Conservation (phyloP, 92 coral and sea anemone genomes). For the Palythoa grandiflora region DNA sequence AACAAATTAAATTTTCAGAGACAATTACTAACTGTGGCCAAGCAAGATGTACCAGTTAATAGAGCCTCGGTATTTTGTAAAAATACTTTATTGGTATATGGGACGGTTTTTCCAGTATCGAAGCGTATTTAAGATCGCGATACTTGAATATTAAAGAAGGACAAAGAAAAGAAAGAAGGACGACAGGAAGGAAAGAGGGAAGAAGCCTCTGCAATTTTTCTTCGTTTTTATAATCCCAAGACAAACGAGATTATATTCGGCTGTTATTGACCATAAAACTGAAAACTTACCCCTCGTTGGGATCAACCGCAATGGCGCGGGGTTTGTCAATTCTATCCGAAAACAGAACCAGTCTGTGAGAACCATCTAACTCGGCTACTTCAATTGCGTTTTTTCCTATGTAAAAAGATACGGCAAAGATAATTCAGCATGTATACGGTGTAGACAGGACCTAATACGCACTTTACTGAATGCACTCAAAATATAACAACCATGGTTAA, state of each 20-base stretch:
- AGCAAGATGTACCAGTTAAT: too few species aligned
- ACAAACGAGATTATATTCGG: neutral
- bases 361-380: slow-evolving; percentile 89
- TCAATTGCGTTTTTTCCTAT: slow-evolving; percentile 62
- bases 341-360: slow-evolving; percentile 66
- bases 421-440: neutral
- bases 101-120: too few species aligned
- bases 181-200: too few species aligned
- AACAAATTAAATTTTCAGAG: neutral
- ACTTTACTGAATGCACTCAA: neutral
- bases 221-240: neutral
- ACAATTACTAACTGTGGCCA: neutral
- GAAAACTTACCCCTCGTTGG: slow-evolving; percentile 81
- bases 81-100: too few species aligned
- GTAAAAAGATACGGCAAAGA: neutral
- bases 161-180: too few species aligned
- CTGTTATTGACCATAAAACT: neutral
- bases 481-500: too few species aligned
- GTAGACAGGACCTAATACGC: neutral
- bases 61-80: too few species aligned
- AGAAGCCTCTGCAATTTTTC: too few species aligned
- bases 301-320: slow-evolving; percentile 87
- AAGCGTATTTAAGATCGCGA: too few species aligned
- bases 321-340: slow-evolving; percentile 71
- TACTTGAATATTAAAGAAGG: too few species aligned